Evolutionary conservation across 2,797 vertebrate species (phyloP).

Genomic region (Cirrhinus molitorella): DNA sequence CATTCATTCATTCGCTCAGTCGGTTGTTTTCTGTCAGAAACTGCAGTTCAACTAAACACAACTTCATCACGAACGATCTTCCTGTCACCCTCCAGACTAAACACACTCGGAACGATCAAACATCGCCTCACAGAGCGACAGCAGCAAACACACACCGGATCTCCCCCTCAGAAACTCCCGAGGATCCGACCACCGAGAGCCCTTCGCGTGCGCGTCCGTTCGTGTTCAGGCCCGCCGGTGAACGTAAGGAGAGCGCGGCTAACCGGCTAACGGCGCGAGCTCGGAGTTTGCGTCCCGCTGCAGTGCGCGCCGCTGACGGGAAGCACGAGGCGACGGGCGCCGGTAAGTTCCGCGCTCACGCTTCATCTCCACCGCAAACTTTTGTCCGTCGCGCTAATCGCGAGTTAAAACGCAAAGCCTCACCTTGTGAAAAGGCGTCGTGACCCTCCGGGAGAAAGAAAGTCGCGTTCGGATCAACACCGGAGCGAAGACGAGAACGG

Average conservation of each 20-base stretch:
- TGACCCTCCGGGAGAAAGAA: not conserved
- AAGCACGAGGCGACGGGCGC: not conserved
- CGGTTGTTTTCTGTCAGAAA: not conserved
- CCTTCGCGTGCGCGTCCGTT: not conserved
- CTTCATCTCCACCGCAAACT: not conserved
- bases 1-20: not conserved
- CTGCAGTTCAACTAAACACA: not conserved
- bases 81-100: not conserved
- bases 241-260: not conserved
- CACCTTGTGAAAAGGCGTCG: constrained; percentile 78
- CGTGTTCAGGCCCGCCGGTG: not conserved
- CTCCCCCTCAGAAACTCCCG: not conserved
- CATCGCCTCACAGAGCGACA: not conserved
- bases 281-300: not conserved
- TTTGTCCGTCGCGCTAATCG: constrained; percentile 51
- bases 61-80: not conserved
- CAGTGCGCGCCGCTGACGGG: too few species aligned
- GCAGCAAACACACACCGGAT: too few species aligned
- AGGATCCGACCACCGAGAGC: not conserved
- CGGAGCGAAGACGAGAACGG: constrained; percentile 73
- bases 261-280: constrained; percentile 1
- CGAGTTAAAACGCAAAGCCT: constrained; percentile 76
- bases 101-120: not conserved
- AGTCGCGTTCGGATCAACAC: constrained; percentile 11
- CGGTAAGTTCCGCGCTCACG: constrained; percentile 35